These are phyloP conservation scores for Serripes groenlandicus DNA, from an alignment of 2,888 invertebrate genomes.

Conservation along the genomic window DNA sequence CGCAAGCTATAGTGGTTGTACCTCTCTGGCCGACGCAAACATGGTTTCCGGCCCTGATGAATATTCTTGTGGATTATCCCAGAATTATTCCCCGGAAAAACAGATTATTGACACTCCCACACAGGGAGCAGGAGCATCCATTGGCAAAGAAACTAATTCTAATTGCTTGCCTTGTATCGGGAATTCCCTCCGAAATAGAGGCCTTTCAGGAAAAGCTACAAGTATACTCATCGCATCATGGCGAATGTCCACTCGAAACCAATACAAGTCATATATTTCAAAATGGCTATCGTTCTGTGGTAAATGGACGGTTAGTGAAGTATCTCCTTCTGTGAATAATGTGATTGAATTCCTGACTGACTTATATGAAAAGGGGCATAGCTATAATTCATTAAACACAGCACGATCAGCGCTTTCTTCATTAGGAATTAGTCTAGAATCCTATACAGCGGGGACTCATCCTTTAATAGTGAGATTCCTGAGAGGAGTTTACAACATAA, in stretches of 20 bases:
- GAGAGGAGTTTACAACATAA: slow-evolving; percentile 11
- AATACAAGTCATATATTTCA: slow-evolving; percentile 28
- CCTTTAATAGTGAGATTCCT: slow-evolving; percentile 14
- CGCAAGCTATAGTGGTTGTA: slow-evolving; percentile 4
- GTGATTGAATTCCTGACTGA: slow-evolving; percentile 37
- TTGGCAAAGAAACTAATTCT: slow-evolving; percentile 8
- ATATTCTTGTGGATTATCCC: slow-evolving; percentile 35
- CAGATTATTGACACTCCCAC: neutral
- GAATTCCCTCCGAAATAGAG: slow-evolving; percentile 20
- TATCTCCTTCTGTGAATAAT: slow-evolving; percentile 20
- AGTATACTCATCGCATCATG: slow-evolving; percentile 22
- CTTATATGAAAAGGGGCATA: slow-evolving; percentile 15
- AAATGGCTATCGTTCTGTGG: slow-evolving; percentile 37
- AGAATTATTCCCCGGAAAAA: slow-evolving; percentile 27
- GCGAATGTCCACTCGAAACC: slow-evolving; percentile 18
- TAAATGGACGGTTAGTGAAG: slow-evolving; percentile 29
- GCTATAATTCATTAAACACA: slow-evolving; percentile 33
- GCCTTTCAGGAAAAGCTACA: slow-evolving; percentile 31
- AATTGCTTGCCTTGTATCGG: slow-evolving; percentile 31
- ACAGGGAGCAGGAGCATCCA: slow-evolving; percentile 26
- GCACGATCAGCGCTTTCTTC: slow-evolving; percentile 36
- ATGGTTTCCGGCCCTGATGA: slow-evolving; percentile 22
- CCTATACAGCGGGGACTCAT: slow-evolving; percentile 15
- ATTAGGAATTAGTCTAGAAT: slow-evolving; percentile 13
- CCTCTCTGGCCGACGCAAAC: slow-evolving; percentile 34